phyloP scores from a whole-genome alignment of 2,797 vertebrate genomes.

The Pteropus rufus region DNA sequence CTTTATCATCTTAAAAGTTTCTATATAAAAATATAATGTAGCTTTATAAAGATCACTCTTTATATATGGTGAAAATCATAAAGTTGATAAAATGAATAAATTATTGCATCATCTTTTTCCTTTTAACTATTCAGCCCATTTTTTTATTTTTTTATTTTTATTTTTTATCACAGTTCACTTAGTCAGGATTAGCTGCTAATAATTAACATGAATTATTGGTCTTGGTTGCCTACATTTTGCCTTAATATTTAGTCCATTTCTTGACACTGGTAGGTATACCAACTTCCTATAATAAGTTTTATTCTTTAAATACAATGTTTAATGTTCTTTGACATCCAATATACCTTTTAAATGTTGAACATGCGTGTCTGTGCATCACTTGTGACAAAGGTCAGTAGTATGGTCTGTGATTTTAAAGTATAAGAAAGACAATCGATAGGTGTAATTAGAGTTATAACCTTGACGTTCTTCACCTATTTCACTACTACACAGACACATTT shows the following conservation, averaged over 20 bases:
- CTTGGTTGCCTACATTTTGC: background rate
- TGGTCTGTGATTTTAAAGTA: background rate
- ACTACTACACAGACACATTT: background rate
- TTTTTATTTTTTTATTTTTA: background rate
- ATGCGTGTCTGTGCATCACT: background rate
- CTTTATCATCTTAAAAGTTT: background rate
- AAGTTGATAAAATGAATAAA: background rate
- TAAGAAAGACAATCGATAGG: background rate
- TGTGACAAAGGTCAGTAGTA: background rate
- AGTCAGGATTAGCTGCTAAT: background rate
- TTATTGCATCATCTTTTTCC: background rate
- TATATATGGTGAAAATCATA: background rate
- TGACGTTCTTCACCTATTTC: background rate
- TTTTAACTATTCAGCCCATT: background rate
- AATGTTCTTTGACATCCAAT: conserved; percentile 26
- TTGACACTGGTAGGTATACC: background rate
- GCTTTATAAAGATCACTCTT: background rate
- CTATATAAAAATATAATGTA: background rate
- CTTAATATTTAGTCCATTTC: background rate
- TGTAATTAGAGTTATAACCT: background rate
- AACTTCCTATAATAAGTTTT: background rate
- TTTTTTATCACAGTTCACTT: background rate
- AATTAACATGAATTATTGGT: background rate
- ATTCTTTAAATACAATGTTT: background rate
- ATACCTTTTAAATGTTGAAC: conserved; percentile 22